Percentiles rank a stretch among this genome's conserved stretches.
Evolutionary conservation across 92 coral and sea anemone genomes (phyloP).

Genomic region (Pocillopora meandrina): DNA sequence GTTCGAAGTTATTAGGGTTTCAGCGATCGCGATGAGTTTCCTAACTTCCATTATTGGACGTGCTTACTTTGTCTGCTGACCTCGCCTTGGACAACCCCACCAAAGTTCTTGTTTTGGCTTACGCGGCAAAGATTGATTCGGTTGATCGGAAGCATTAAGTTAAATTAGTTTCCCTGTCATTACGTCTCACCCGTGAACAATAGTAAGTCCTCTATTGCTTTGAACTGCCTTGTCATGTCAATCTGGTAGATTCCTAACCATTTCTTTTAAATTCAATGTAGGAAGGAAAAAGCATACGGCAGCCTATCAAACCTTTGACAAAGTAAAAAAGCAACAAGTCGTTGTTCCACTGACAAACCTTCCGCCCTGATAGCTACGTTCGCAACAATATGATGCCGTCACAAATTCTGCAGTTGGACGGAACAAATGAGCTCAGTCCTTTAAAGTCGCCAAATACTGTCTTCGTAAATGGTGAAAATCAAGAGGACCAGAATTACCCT

Average conservation of each 20-base stretch:
- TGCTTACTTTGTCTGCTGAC: too few relatives aligned
- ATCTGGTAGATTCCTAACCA: not conserved
- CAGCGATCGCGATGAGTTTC: too few relatives aligned
- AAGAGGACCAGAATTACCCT: not conserved
- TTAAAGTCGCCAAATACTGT: constrained; percentile 18
- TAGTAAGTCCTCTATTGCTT: too few relatives aligned
- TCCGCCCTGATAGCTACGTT: not conserved
- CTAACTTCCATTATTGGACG: too few relatives aligned
- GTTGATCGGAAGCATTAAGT: too few relatives aligned
- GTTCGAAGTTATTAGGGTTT: too few relatives aligned
- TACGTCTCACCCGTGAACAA: too few relatives aligned
- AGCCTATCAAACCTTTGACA: constrained; percentile 1
- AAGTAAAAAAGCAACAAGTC: constrained; percentile 32
- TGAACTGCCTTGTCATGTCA: not conserved
- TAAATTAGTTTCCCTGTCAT: too few relatives aligned
- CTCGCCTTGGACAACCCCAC: too few relatives aligned
- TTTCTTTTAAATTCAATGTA: not conserved
- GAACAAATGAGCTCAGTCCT: constrained; percentile 22
- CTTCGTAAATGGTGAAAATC: constrained; percentile 9
- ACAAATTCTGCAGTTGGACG: constrained; percentile 21
- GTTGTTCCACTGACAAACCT: constrained; percentile 14
- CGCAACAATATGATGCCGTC: constrained; percentile 2
- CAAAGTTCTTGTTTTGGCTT: too few relatives aligned
- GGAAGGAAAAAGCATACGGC: constrained; percentile 22
- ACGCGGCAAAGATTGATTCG: too few relatives aligned